Percentiles rank a stretch among this genome's conserved stretches.
Conservation (phyloP, 1,140 invertebrate species). For the Lasioglossum baleicum region DNA sequence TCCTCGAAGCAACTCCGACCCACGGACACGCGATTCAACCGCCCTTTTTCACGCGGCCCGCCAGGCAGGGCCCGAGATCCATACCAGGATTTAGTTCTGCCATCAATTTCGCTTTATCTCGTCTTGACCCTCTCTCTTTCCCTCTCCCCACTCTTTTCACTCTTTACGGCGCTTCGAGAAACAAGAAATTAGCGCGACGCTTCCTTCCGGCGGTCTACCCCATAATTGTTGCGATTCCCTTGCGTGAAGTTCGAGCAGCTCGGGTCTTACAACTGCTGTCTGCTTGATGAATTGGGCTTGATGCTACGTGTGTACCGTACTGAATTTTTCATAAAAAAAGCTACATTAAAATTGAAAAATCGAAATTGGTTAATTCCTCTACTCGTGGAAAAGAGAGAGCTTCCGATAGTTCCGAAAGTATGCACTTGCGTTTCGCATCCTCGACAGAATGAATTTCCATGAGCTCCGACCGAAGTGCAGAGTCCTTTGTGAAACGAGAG, state of each 20-base stretch:
- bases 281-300: neutral
- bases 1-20: conserved; percentile 4
- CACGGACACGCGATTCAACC: conserved; percentile 19
- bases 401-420: too few relatives aligned
- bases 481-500: neutral
- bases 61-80: conserved; percentile 4
- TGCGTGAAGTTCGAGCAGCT: neutral
- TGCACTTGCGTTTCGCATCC: too few relatives aligned
- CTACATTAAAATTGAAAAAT: too few relatives aligned
- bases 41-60: conserved; percentile 12
- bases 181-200: conserved; percentile 37
- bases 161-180: conserved; percentile 28
- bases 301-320: too few relatives aligned
- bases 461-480: neutral
- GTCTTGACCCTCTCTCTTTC: conserved; percentile 21
- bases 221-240: conserved; percentile 27
- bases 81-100: conserved; percentile 38
- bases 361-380: too few relatives aligned
- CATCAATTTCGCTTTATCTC: conserved; percentile 44
- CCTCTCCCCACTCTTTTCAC: conserved; percentile 19
- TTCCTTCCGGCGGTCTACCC: conserved; percentile 36
- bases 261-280: neutral
- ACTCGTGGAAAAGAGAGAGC: too few relatives aligned
- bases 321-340: too few relatives aligned
- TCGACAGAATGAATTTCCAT: too few relatives aligned